Evolutionary conservation across 2,113 vertebrate species (phyloP), one percentile per base, ranked within the genome.

Genomic region (Passer domesticus): DNA sequence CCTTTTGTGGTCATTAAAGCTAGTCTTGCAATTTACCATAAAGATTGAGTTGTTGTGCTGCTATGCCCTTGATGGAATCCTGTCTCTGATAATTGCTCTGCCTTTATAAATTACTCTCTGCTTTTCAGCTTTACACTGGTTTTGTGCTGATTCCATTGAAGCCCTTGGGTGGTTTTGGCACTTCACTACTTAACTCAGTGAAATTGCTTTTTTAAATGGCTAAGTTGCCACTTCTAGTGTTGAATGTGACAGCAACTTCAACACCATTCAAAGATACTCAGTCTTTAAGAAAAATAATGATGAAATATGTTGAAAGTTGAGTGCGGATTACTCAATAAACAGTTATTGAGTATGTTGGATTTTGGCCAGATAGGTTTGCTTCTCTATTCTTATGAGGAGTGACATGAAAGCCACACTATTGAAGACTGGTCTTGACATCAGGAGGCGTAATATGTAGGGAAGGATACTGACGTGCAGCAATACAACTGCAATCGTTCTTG

Each of bases 111-210:
- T 85, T 76, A 83, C n/a, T 44, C 68, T 68, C 53, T 83, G 59
- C 30, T 90, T 95, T 86, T 92, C 67, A 85, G 66, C 14, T 90
- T 91, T 62, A 79, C 35, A 41, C 47, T 47, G 55, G 30, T 80
- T 91, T 96, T 92, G 68, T 60, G 73, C 46, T 87, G 84, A 87
- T 87, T 85, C 70, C 50, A 59, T 6, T 35, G 75, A 83, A 91
- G 63, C 50, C 63, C 46, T 83, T 70, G 55, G 78, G 72, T 92
- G 43, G 30, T 66, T 94, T 73, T 83, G 81, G n/a, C 43, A 80
- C 81, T 76, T 87, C 53, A 50, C 53, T 82, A 39, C 74, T 95
- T 79, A 68, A 53, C 49, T 89, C 31, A 86, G 69, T 56, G 73
- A 83, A 93, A 86, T 19, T 60, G 27, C 24, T 91, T 90, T 80